Evolutionary conservation across 2,888 invertebrate species (phyloP).

Genomic region (Agonopterix subpropinquella): DNA sequence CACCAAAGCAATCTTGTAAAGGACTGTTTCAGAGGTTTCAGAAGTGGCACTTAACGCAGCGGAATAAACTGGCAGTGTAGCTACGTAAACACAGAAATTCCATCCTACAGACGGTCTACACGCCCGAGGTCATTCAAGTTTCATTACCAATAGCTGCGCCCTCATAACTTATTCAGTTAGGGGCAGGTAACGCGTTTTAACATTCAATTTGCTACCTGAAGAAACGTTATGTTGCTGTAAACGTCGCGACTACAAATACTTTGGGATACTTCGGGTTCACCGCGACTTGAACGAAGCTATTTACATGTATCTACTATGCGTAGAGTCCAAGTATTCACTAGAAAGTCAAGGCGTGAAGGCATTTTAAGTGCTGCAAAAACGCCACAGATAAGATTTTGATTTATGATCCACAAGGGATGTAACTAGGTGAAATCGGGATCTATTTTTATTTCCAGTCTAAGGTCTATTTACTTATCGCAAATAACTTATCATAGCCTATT

Average conservation of each 20-base stretch:
- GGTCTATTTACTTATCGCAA: too few relatives aligned
- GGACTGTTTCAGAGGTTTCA: slow-evolving; percentile 17
- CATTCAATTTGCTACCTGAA: slow-evolving; percentile 66
- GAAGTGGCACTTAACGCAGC: slow-evolving; percentile 41
- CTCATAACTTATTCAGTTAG: slow-evolving; percentile 70
- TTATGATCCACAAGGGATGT: too few relatives aligned
- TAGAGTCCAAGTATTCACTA: too few relatives aligned
- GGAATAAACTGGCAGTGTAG: slow-evolving; percentile 34
- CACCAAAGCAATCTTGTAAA: slow-evolving; percentile 22
- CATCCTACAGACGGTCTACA: slow-evolving; percentile 46
- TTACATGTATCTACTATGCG: too few relatives aligned
- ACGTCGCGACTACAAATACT: slow-evolving; percentile 23
- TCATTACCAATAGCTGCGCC: slow-evolving; percentile 66
- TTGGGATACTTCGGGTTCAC: too few relatives aligned
- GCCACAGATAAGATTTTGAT: too few relatives aligned
- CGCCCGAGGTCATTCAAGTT: slow-evolving; percentile 65
- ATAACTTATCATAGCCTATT: too few relatives aligned
- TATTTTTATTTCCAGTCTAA: too few relatives aligned
- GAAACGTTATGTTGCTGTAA: slow-evolving; percentile 49
- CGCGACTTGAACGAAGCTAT: too few relatives aligned
- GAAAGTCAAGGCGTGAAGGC: too few relatives aligned
- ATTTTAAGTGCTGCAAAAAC: too few relatives aligned
- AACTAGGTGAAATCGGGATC: too few relatives aligned
- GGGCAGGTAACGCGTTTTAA: slow-evolving; percentile 66
- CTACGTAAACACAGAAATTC: slow-evolving; percentile 42